These are phyloP conservation scores for Paramisgurnus dabryanus DNA, from an alignment of 2,113 vertebrate genomes.

Conservation along the genomic window DNA sequence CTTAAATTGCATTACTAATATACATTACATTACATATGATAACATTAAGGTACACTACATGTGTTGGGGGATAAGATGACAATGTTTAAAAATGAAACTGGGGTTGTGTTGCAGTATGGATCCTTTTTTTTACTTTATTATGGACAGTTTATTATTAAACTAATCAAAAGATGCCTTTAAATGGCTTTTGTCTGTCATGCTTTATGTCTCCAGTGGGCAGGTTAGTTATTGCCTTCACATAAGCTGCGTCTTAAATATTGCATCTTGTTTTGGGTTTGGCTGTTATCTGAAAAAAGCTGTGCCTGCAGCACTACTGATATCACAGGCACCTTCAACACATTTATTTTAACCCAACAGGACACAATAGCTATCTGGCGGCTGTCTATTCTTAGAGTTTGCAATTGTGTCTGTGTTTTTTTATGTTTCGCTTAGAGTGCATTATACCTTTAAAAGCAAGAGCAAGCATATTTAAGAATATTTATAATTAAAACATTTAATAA, in stretches of 20 bases:
- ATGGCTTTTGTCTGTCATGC: background rate
- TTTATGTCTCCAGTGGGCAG: background rate
- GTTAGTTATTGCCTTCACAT: background rate
- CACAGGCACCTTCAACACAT: background rate
- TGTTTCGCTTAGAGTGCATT: background rate
- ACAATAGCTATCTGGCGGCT: background rate
- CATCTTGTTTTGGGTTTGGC: background rate
- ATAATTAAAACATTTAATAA: too few relatives aligned
- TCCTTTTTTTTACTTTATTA: too few relatives aligned
- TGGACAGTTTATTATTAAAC: background rate
- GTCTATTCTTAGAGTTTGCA: slow-evolving; percentile 11
- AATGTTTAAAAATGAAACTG: too few relatives aligned
- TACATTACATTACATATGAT: too few relatives aligned
- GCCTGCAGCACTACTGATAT: background rate
- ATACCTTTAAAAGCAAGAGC: background rate
- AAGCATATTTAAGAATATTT: background rate
- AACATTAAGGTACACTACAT: too few relatives aligned
- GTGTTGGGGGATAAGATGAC: too few relatives aligned
- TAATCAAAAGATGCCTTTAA: background rate
- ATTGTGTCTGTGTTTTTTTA: background rate
- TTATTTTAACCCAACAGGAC: slow-evolving; percentile 3
- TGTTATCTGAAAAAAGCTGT: background rate
- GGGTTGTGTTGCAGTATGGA: too few relatives aligned
- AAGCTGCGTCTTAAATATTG: background rate
- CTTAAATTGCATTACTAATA: too few relatives aligned